Conservation (phyloP, 2,113 vertebrate genomes). For the Chamaetylas fuelleborni region DNA sequence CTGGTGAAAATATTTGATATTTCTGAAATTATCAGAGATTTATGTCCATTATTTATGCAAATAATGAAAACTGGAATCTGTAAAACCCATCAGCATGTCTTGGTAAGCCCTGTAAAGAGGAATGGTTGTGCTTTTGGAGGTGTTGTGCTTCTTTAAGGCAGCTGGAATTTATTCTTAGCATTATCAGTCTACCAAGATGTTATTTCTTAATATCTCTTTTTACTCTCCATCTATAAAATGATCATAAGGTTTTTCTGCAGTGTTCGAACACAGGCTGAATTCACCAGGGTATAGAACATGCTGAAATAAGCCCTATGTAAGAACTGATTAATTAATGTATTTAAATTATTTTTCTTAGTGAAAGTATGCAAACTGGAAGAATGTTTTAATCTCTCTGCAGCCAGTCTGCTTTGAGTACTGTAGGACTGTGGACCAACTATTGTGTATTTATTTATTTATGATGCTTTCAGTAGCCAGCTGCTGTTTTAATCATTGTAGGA, state of each 20-base stretch:
- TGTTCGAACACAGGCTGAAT: background rate
- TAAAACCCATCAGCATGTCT: background rate
- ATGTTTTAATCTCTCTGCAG: background rate
- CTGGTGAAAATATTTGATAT: background rate
- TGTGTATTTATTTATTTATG: constrained; percentile 23
- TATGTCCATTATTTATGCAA: fast-evolving
- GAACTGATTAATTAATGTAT: background rate
- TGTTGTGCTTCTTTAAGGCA: background rate
- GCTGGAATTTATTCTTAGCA: background rate
- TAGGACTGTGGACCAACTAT: background rate
- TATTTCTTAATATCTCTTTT: background rate
- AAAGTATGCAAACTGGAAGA: background rate
- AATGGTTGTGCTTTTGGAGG: background rate
- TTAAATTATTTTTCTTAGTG: background rate
- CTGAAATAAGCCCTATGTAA: background rate
- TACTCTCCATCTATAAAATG: background rate
- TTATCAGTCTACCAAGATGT: background rate
- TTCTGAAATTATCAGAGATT: background rate
- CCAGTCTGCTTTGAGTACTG: background rate
- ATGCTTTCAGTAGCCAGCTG: constrained; percentile 9
- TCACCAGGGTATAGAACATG: background rate
- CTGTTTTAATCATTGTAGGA: background rate
- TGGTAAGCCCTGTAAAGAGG: background rate
- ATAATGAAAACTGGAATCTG: background rate
- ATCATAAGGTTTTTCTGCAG: background rate